Percentiles rank a stretch among this genome's conserved stretches.
Evolutionary conservation across 2,888 invertebrate genomes (phyloP).

Genomic region (Leptinotarsa peninsularis): DNA sequence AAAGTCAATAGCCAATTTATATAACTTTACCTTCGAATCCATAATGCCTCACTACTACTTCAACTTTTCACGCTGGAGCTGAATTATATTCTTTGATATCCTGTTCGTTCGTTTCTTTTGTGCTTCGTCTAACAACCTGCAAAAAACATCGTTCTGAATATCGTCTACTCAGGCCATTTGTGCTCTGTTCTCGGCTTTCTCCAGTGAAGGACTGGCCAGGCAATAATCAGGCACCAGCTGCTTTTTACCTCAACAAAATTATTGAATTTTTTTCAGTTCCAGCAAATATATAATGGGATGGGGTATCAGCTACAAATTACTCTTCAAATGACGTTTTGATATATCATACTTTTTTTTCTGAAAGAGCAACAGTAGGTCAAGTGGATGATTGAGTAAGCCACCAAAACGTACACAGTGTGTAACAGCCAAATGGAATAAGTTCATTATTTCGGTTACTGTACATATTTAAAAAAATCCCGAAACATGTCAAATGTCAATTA

Average conservation of each 20-base stretch:
- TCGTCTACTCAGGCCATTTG: conserved; percentile 21
- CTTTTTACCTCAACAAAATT: conserved; percentile 6
- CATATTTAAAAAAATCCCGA: too few relatives aligned
- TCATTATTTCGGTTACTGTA: too few relatives aligned
- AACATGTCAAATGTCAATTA: too few relatives aligned
- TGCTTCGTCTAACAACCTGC: conserved; percentile 22
- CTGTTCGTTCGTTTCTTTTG: conserved; percentile 25
- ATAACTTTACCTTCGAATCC: conserved; percentile 50
- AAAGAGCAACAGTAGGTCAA: too few relatives aligned
- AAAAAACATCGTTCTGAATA: conserved; percentile 24
- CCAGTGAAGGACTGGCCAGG: background rate
- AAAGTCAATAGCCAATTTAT: conserved; percentile 61
- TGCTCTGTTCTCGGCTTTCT: background rate
- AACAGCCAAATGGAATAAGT: too few relatives aligned
- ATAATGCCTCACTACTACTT: conserved; percentile 43
- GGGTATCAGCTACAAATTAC: too few relatives aligned
- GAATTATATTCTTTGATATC: conserved; percentile 33
- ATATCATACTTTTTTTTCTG: too few relatives aligned
- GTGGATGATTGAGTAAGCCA: too few relatives aligned
- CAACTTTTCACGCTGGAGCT: conserved; percentile 41
- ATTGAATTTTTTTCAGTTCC: conserved; percentile 24
- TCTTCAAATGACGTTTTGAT: too few relatives aligned
- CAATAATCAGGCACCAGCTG: background rate
- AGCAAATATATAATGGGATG: conserved; percentile 2
- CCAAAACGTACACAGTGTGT: too few relatives aligned